A percentile compares a stretch with the other conserved stretches of the same genome.
These are phyloP conservation scores for Eumaeus atala DNA, from an alignment of 1,140 invertebrate species.

Conservation along the genomic window DNA sequence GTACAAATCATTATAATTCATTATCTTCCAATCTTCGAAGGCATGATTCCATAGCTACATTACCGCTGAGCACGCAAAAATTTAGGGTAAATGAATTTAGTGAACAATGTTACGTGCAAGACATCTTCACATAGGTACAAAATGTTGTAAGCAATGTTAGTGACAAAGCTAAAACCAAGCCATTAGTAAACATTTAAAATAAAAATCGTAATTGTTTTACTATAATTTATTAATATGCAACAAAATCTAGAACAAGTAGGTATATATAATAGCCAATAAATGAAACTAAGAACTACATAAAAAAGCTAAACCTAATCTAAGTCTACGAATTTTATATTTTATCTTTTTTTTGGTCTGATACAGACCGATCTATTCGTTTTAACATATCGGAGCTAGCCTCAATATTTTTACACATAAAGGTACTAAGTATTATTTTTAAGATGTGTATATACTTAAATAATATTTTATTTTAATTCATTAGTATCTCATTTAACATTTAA, in stretches of 20 bases:
- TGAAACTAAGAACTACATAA: neutral
- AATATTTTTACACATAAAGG: constrained; percentile 31
- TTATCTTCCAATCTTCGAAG: no score
- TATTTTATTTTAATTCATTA: no score
- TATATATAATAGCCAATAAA: constrained; percentile 7
- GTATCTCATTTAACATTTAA: no score
- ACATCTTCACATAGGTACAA: neutral
- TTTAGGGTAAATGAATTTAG: neutral
- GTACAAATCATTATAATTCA: no score
- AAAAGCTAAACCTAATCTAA: constrained; percentile 18
- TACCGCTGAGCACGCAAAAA: no score
- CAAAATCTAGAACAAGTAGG: constrained; percentile 12
- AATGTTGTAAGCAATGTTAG: neutral
- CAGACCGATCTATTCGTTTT: constrained; percentile 43
- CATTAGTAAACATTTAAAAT: constrained; percentile 3
- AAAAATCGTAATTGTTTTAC: constrained; percentile 15
- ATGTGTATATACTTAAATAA: no score
- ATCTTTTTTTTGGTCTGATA: constrained; percentile 47
- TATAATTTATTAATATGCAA: constrained; percentile 19
- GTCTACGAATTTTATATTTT: constrained; percentile 3
- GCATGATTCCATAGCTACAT: no score
- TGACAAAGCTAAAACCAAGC: neutral
- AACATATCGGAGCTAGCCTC: constrained; percentile 26
- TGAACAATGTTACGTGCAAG: neutral
- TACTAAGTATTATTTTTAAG: constrained; percentile 3